phyloP scores from a whole-genome alignment of 2,888 invertebrate species.

The Alloplasta piceator region DNA sequence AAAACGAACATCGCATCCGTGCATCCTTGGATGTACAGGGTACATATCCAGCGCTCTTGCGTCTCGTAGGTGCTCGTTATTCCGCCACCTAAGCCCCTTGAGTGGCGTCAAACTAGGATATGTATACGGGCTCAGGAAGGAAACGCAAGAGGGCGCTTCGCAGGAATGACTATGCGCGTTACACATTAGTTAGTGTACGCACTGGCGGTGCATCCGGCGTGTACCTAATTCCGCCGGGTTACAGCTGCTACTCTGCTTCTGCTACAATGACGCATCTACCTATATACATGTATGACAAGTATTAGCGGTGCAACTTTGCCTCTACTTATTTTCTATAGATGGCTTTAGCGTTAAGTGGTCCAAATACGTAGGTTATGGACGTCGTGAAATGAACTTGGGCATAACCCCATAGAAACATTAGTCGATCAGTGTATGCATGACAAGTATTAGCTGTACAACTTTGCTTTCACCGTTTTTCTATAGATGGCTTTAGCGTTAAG shows the following conservation, averaged over 20 bases:
- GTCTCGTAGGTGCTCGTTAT: slow-evolving; percentile 64
- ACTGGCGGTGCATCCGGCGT: slow-evolving; percentile 49
- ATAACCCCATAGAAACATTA: too few species aligned
- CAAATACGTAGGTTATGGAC: too few species aligned
- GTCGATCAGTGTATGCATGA: too few species aligned
- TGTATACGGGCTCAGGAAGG: slow-evolving; percentile 34
- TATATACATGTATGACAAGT: neutral
- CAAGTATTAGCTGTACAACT: slow-evolving; percentile 18
- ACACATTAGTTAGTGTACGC: slow-evolving; percentile 48
- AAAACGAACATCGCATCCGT: neutral
- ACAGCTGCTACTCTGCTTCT: slow-evolving; percentile 30
- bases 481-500: too few species aligned
- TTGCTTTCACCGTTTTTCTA: neutral
- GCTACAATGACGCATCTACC: slow-evolving; percentile 11
- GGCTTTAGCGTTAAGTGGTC: too few species aligned
- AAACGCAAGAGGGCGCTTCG: slow-evolving; percentile 29
- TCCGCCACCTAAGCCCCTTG: slow-evolving; percentile 61
- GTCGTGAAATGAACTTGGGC: too few species aligned
- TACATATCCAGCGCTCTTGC: slow-evolving; percentile 27
- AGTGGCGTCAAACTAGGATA: slow-evolving; percentile 52
- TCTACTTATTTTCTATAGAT: too few species aligned
- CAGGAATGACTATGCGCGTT: slow-evolving; percentile 27
- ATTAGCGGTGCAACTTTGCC: slow-evolving; percentile 12
- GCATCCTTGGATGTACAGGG: slow-evolving; percentile 11
- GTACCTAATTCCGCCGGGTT: slow-evolving; percentile 45